Evolutionary conservation across 2,797 vertebrate genomes (phyloP), one percentile per base, ranked within the genome.

Genomic region (Chaunax sp.): DNA sequence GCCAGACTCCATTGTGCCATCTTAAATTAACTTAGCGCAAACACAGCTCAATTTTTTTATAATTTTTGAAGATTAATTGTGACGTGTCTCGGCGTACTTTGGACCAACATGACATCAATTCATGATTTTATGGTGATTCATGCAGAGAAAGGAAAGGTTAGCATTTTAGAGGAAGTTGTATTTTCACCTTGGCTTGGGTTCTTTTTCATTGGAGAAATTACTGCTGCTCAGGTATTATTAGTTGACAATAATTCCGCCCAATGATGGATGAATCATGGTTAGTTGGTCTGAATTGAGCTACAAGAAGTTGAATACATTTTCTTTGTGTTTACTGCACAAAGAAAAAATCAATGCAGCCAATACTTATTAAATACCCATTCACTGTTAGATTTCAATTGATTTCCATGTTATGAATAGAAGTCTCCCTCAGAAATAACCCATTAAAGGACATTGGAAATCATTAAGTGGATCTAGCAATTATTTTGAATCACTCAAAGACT

Each of bases 31-130:
- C 35, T 59, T 65, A 75, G 41, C 74, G 74, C 82, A 75, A 84
- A 83, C 67, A 70, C 49, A 68, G 64, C 75, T 67, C 49, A 23
- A 61, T n/a, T n/a, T 68, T 78, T 59, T 62, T 81, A 85, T 78
- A 60, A 87, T 78, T 69, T 61, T 56, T 51, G 8, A 78, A 64
- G 75, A 87, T 88, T 81, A 71, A 89, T 76, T 50, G 63, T 68
- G 79, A 59, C 75, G 71, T 64, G 53, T 74, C 83, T 82, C 68
- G 53, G 81, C 57, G 64, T 52, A 57, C 60, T 77, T 53, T 66
- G 54, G 72, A 66, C 70, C 84, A 85, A 76, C 54, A 46, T 77
- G 64, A 73, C 72, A 71, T 81, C 74, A 83, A 62, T 53, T 63
- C 78, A 44, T 40, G 28, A 45, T 77, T 81, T 79, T 70, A 81